Conservation (phyloP, 2,113 vertebrate species). For the Uria aalge region DNA sequence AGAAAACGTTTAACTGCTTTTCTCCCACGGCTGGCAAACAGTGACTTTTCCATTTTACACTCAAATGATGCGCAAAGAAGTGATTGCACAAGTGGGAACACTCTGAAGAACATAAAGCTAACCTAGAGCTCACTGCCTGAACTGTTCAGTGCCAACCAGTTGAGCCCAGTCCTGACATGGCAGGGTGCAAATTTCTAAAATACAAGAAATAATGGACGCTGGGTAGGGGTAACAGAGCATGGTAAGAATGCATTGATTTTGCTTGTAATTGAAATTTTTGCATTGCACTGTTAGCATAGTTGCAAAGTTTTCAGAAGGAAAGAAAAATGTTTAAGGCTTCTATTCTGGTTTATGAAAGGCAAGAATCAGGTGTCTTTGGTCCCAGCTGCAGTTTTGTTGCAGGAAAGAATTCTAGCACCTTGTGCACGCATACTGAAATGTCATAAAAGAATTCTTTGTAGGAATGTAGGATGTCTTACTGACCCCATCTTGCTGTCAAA, state of each 20-base stretch:
- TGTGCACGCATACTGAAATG: not conserved
- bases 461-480: not conserved
- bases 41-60: conserved; percentile 3
- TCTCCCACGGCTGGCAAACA: not conserved
- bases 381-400: not conserved
- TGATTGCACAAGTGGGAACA: not conserved
- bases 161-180: not conserved
- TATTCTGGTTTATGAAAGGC: not conserved
- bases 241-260: not conserved
- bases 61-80: not conserved
- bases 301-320: not conserved
- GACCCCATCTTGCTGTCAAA: not conserved
- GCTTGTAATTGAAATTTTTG: not conserved
- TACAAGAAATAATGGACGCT: not conserved
- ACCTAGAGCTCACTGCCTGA: not conserved
- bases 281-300: not conserved
- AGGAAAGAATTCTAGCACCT: not conserved
- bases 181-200: not conserved
- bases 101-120: not conserved
- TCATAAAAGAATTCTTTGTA: not conserved
- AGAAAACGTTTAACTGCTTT: not conserved
- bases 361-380: not conserved
- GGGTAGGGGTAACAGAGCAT: not conserved
- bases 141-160: not conserved
- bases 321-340: not conserved